Conservation (phyloP, 2,113 vertebrate species). For the Prionailurus viverrinus region DNA sequence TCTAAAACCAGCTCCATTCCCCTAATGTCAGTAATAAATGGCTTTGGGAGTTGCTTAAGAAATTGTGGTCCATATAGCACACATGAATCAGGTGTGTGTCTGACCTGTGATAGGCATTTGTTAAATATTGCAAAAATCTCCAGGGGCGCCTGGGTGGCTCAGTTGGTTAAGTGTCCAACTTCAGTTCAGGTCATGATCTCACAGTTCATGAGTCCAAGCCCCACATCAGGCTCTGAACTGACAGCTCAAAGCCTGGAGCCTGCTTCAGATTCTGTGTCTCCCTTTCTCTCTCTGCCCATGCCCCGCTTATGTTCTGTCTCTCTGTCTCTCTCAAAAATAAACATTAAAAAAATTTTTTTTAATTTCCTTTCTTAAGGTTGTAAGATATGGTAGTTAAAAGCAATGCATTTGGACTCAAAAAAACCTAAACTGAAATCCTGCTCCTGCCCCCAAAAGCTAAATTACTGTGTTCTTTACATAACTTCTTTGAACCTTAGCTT, state of each 20-base stretch:
- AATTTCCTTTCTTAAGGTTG: background rate
- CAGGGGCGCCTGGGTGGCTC: too few species aligned
- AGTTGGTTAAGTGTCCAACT: too few species aligned
- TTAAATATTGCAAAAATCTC: constrained; percentile 24
- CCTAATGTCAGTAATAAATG: background rate
- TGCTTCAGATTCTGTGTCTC: too few species aligned
- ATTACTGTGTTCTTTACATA: constrained; percentile 26
- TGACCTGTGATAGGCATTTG: background rate
- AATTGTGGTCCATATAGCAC: background rate
- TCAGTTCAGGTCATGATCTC: too few species aligned
- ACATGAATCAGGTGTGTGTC: background rate
- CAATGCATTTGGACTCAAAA: background rate
- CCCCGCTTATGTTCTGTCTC: too few species aligned
- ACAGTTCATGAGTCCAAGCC: too few species aligned
- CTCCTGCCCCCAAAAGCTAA: background rate
- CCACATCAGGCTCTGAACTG: too few species aligned
- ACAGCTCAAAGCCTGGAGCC: too few species aligned
- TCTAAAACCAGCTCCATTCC: background rate
- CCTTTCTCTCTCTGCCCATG: too few species aligned
- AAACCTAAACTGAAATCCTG: background rate
- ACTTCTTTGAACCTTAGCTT: constrained; percentile 22
- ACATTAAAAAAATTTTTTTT: too few species aligned
- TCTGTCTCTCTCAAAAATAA: too few species aligned
- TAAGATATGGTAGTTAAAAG: constrained; percentile 17
- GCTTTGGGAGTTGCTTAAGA: constrained; percentile 11